Base-by-base conservation (phyloP, 2,888 invertebrate genomes). In the Atethmia centrago region DNA sequence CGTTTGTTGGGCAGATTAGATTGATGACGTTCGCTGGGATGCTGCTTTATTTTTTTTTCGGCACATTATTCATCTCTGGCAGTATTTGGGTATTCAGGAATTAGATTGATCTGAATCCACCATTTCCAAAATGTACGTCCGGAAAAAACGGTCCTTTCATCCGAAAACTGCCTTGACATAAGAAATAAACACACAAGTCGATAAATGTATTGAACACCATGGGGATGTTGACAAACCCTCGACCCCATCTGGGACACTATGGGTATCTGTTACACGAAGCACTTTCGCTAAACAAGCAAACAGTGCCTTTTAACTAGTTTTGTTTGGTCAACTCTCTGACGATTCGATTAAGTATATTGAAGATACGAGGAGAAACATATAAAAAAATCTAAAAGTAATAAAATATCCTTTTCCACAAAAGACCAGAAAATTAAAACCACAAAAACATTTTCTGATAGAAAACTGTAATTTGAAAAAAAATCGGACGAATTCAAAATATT, bases 241-340 rank as follows among this genome's bases (percentile, higher is more conserved):
- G 74, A 72, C 69, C 71, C 77, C 79, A 81, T 66, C 65, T 73
- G 77, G 72, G 79, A 71, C 67, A 63, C 68, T 72, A 58, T 61
- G 51, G 73, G 67, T 81, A 73, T 83, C 72, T 72, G 74, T 83
- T 81, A 81, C 80, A 59, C 47, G 51, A 71, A 85, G 75, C 83
- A 85, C 83, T 83, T 85, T 81, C 75, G 70, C 63, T 79, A 83
- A 81, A 77, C 85, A 81, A 85, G 77, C 85, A 85, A 81, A 83
- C 75, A 72, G 47, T 74, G 65, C 72, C 79, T 70, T 77, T 31
- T 56, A 74, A 72, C 62, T 81, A 83, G 85, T 85, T 79, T 77
- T 65, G 77, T 85, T 83, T 70, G 81, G 70, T 75, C 68, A 74
- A 75, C 59, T 67, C 74, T 77, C 53, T 64, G 75, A 83, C 63